Base-by-base conservation (phyloP, 2,888 invertebrate species). In the Thecophora atra region DNA sequence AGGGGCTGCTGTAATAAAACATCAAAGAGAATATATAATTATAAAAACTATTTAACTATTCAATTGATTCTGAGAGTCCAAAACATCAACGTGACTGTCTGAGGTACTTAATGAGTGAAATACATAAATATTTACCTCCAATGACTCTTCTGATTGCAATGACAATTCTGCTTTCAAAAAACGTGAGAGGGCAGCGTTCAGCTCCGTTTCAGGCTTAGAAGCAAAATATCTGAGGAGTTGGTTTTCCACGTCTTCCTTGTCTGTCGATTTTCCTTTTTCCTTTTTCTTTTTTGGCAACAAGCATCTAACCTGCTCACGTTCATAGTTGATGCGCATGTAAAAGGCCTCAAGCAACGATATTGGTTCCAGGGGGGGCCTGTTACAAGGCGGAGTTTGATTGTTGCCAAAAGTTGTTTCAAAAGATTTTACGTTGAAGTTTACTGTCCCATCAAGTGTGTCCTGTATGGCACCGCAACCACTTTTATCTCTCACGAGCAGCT, bases 341-440 rank as follows among this genome's bases (percentile, higher is more conserved):
- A 83, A 76, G 0, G 84, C 84, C 54, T 83, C 83, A n/a, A 83
- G 24, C 65, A 84, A 72, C 1, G 78, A 77, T 11, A 84, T 79
- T 11, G 83, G 82, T 64, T 81, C 83, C 1, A 81, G 58, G 3
- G 72, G 71, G 4, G 72, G 51, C 0, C 76, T 76, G 15, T 71
- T 73, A 0, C 65, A 21, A 0, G 82, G 81, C 42, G 75, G 11
- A 0, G 37, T 11, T 0, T 21, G 5, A n/a, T 65, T 71, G 2
- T 54, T 17, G 3, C 75, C 74, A 56, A 77, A 78, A 4, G 77
- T 71, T 4, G 81, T 76, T 3, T 78, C 73, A 28, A 76, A 78
- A 0, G 81, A 75, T 13, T 69, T 11, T 0, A 70, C 24, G 72
- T 83, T 83, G 54, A 84, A 83, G 51, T 84, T 66, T 4, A 76